Evolutionary conservation across 2,888 invertebrate genomes (phyloP).

Genomic region (Conistra vaccinii): DNA sequence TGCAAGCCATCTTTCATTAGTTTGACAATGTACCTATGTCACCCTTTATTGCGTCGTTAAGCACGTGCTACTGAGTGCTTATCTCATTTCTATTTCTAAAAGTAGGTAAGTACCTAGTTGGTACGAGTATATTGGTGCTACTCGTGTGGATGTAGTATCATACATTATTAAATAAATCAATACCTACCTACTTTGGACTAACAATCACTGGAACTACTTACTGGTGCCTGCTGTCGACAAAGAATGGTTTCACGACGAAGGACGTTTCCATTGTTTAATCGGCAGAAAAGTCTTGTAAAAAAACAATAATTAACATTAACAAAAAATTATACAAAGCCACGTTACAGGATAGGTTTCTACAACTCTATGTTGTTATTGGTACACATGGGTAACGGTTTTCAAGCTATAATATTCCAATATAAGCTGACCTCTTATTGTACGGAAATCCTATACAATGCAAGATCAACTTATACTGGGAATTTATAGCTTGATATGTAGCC

Average conservation of each 20-base stretch:
- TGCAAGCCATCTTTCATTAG: conserved; percentile 57
- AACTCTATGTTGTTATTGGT: background rate
- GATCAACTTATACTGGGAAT: too few species aligned
- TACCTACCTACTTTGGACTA: background rate
- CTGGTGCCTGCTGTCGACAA: background rate
- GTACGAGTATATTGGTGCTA: background rate
- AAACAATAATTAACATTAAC: conserved; percentile 19
- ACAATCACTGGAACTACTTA: conserved; percentile 23
- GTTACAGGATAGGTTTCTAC: conserved; percentile 1
- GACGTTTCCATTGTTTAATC: conserved; percentile 43
- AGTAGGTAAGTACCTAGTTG: background rate
- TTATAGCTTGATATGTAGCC: too few species aligned
- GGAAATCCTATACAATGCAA: too few species aligned
- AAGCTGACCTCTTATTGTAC: too few species aligned
- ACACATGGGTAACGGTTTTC: too few species aligned
- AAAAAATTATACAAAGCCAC: conserved; percentile 23
- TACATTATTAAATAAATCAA: background rate
- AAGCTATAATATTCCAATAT: too few species aligned
- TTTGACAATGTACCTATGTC: conserved; percentile 50
- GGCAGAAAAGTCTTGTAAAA: conserved; percentile 33
- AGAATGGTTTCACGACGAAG: conserved; percentile 33
- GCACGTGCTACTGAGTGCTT: conserved; percentile 4
- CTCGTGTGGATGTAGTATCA: background rate
- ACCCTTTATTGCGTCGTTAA: conserved; percentile 49
- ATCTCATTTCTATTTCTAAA: conserved; percentile 8